A percentile compares a stretch with the other conserved stretches of the same genome.
Evolutionary conservation across 2,888 invertebrate species (phyloP).

Genomic region (Steinernema carpocapsae): DNA sequence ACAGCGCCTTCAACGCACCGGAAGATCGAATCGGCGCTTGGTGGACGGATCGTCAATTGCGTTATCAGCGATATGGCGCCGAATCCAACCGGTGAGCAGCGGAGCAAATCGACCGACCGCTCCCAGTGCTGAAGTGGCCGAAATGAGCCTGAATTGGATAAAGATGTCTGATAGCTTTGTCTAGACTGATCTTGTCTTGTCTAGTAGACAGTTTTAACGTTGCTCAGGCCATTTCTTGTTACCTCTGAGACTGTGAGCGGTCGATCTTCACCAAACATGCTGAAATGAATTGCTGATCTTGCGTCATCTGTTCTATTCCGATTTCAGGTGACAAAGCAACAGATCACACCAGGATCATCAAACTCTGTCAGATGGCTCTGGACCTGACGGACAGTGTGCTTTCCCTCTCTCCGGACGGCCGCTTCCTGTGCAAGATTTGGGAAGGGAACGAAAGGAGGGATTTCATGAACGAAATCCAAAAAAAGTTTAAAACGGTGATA

Average conservation of each 20-base stretch:
- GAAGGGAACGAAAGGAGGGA: slow-evolving; percentile 57
- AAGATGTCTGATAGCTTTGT: too few species aligned
- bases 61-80: slow-evolving; percentile 69
- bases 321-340: slow-evolving; percentile 50
- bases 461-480: slow-evolving; percentile 55
- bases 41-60: slow-evolving; percentile 55
- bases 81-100: slow-evolving; percentile 59
- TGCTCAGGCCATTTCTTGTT: slow-evolving; percentile 39
- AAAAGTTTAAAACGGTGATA: slow-evolving; percentile 53
- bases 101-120: neutral
- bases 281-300: neutral
- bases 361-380: slow-evolving; percentile 54
- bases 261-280: too few species aligned
- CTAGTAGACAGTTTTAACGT: too few species aligned
- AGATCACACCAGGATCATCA: slow-evolving; percentile 62
- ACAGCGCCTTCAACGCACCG: slow-evolving; percentile 49
- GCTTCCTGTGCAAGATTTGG: slow-evolving; percentile 67
- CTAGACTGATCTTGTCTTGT: too few species aligned
- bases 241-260: too few species aligned
- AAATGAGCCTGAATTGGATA: slow-evolving; percentile 27
- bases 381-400: slow-evolving; percentile 48
- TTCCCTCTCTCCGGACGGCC: slow-evolving; percentile 48
- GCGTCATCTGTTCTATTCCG: slow-evolving; percentile 37
- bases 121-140: neutral
- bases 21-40: slow-evolving; percentile 48